These are phyloP conservation scores for Elaphurus davidianus DNA, from an alignment of 2,113 vertebrate species.

Conservation along the genomic window DNA sequence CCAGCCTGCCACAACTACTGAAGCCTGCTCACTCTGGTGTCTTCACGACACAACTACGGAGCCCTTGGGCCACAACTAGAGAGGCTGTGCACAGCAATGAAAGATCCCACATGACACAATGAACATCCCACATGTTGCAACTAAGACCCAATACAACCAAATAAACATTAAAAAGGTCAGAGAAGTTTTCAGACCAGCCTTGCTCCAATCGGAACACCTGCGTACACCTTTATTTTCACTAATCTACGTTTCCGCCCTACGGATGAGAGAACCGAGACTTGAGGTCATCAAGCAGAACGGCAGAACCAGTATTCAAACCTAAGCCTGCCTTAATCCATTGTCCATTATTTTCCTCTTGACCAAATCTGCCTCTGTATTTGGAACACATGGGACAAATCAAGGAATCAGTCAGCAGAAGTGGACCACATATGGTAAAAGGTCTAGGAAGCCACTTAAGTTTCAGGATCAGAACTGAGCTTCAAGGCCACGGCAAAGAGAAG, in stretches of 20 bases:
- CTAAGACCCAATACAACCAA: background rate
- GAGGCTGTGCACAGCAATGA: background rate
- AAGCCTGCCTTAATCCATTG: background rate
- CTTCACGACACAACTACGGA: background rate
- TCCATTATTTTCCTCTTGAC: background rate
- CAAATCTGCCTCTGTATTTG: background rate
- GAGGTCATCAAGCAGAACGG: background rate
- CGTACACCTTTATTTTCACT: background rate
- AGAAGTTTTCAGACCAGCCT: background rate
- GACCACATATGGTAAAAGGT: rapidly evolving
- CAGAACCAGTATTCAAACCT: background rate
- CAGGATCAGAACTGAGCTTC: background rate
- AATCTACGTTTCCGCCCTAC: background rate
- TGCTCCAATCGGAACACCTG: background rate
- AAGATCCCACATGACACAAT: background rate
- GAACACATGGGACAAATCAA: background rate
- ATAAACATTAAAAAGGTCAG: background rate
- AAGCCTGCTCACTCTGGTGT: background rate
- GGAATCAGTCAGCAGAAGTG: background rate
- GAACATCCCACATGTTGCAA: background rate
- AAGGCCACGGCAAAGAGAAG: background rate
- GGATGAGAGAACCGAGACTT: background rate
- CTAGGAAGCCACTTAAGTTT: background rate
- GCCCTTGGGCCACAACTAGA: background rate
- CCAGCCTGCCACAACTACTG: background rate